A percentile compares a stretch with the other conserved stretches of the same genome.
These are phyloP conservation scores for Lasioglossum oenotherae DNA, from an alignment of 2,888 invertebrate genomes.

Conservation along the genomic window DNA sequence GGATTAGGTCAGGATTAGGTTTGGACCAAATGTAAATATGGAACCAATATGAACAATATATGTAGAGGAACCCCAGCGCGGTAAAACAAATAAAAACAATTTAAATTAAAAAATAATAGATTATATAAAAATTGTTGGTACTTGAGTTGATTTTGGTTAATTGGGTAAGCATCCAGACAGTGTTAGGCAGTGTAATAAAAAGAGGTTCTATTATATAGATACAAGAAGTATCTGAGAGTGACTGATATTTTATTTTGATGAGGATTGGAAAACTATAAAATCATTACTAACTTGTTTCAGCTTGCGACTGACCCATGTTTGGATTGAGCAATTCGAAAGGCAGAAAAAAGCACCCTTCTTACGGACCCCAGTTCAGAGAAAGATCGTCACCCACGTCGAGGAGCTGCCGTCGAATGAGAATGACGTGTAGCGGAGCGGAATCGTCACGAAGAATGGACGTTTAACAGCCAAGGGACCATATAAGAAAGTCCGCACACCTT, in stretches of 20 bases:
- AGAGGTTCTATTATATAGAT: not conserved
- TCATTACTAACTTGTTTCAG: not conserved
- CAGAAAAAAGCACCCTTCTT: not conserved
- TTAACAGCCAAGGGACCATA: slow-evolving; percentile 50
- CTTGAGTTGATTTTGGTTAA: no score
- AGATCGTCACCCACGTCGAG: slow-evolving; percentile 20
- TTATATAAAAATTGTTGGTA: no score
- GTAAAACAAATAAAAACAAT: no score
- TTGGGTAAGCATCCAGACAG: no score
- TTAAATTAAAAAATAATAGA: no score
- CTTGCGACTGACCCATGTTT: not conserved
- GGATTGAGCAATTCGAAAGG: not conserved
- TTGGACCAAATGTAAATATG: no score
- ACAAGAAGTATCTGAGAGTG: not conserved
- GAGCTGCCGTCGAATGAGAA: slow-evolving; percentile 38
- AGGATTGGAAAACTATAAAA: no score
- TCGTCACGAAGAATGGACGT: slow-evolving; percentile 34
- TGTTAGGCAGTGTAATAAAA: no score
- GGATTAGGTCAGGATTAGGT: no score
- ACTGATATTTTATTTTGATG: not conserved
- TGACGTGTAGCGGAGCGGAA: slow-evolving; percentile 44
- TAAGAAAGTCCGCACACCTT: slow-evolving; percentile 57
- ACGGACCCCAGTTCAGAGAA: not conserved
- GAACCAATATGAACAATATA: no score
- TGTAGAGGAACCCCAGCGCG: no score